These are phyloP conservation scores for Platyura marginata DNA, from an alignment of 1,140 invertebrate species.

Conservation along the genomic window DNA sequence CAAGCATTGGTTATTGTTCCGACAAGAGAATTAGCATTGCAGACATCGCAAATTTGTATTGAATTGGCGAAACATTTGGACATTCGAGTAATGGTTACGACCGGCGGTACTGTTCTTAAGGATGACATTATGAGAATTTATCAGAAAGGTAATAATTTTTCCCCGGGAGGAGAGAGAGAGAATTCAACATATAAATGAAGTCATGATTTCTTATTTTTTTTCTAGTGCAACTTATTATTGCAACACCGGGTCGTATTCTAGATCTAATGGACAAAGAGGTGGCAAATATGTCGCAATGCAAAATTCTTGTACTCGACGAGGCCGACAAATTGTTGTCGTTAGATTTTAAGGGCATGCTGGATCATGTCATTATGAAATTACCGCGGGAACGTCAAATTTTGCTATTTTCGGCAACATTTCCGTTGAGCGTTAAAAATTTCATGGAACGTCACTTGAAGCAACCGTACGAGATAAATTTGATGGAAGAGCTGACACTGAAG, in stretches of 20 bases:
- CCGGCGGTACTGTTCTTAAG: constrained; percentile 91
- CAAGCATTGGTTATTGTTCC: constrained; percentile 98
- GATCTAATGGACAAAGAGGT: constrained; percentile 99
- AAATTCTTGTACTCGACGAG: constrained; percentile 95
- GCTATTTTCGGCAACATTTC: constrained; percentile 98
- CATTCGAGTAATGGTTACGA: constrained; percentile 97
- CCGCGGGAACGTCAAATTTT: constrained; percentile 93
- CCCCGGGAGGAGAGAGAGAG: not conserved
- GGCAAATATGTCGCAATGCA: constrained; percentile 88
- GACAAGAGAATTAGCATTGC: constrained; percentile 94
- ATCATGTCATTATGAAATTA: constrained; percentile 86
- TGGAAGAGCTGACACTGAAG: constrained; percentile 98
- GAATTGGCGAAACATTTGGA: constrained; percentile 93
- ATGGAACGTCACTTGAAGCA: constrained; percentile 94
- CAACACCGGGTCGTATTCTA: constrained; percentile 96
- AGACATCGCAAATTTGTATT: constrained; percentile 99
- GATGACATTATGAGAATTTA: constrained; percentile 99
- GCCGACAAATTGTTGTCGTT: constrained; percentile 97
- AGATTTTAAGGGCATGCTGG: constrained; percentile 98
- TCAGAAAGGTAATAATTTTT: constrained; percentile 58
- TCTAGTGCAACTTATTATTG: constrained; percentile 94
- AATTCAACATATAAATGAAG: constrained; percentile 2
- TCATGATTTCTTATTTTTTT: constrained; percentile 1
- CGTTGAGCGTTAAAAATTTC: constrained; percentile 96
- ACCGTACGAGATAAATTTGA: constrained; percentile 98